A percentile compares a stretch with the other conserved stretches of the same genome.
Conservation (phyloP, 2,113 vertebrate species). For the Petrocephalus zakoni region DNA sequence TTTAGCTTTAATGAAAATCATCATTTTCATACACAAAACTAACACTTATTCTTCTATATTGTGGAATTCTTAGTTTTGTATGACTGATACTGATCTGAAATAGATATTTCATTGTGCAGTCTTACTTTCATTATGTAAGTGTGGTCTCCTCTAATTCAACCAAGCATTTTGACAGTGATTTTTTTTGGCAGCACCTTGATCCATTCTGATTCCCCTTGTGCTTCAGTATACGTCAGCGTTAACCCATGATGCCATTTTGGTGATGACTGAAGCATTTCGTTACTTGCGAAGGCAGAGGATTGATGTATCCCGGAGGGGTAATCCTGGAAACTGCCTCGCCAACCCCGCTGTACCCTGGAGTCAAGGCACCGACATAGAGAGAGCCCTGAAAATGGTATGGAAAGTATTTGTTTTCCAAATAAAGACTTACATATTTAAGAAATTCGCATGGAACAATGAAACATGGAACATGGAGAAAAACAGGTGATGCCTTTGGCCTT, state of each 20-base stretch:
- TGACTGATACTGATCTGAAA: neutral
- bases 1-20: neutral
- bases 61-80: neutral
- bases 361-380: constrained; percentile 96
- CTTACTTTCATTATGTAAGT: neutral
- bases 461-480: neutral
- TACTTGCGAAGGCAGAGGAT: constrained; percentile 90
- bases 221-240: constrained; percentile 90
- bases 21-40: neutral
- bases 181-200: neutral
- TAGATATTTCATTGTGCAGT: neutral
- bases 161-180: neutral
- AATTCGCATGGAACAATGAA: neutral
- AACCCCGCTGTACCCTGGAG: constrained; percentile 98
- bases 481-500: neutral
- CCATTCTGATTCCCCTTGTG: neutral
- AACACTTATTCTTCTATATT: neutral
- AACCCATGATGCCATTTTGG: constrained; percentile 89
- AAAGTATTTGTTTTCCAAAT: neutral
- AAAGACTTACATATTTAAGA: neutral
- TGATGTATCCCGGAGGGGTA: constrained; percentile 90
- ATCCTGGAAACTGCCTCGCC: constrained; percentile 91
- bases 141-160: neutral
- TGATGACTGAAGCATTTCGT: constrained; percentile 91
- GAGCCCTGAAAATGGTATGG: constrained; percentile 93